Conservation (phyloP, 2,888 invertebrate species). For the Diadegma fenestrale region DNA sequence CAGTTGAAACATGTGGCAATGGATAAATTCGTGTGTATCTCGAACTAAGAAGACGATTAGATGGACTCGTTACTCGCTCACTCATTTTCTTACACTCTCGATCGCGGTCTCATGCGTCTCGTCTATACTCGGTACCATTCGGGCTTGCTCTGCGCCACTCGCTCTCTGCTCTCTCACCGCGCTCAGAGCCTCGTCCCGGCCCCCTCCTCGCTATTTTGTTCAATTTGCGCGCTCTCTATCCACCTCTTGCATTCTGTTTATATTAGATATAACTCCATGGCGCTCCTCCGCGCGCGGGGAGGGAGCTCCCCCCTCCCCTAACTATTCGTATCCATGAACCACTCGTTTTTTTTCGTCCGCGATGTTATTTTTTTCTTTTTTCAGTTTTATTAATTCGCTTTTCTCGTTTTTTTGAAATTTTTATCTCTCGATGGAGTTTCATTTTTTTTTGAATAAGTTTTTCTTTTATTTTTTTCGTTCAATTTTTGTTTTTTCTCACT, state of each 20-base stretch:
- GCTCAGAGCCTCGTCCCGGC: neutral
- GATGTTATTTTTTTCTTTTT: constrained; percentile 7
- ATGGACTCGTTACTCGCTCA: constrained; percentile 76
- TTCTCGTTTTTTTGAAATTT: constrained; percentile 48
- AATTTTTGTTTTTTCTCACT: neutral
- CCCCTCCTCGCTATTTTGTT: constrained; percentile 16
- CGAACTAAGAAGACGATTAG: constrained; percentile 81
- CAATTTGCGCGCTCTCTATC: constrained; percentile 65
- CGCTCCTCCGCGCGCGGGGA: constrained; percentile 50
- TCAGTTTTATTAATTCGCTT: constrained; percentile 49
- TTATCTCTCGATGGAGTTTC: constrained; percentile 35
- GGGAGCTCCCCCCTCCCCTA: constrained; percentile 46
- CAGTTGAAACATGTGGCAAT: constrained; percentile 81
- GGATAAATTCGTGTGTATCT: constrained; percentile 81
- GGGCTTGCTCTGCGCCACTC: constrained; percentile 6
- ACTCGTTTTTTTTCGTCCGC: constrained; percentile 54
- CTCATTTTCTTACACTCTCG: constrained; percentile 59
- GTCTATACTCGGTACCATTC: constrained; percentile 28
- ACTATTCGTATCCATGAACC: constrained; percentile 45
- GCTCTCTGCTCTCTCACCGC: constrained; percentile 9
- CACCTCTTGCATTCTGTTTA: constrained; percentile 68
- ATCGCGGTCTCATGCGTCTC: constrained; percentile 50
- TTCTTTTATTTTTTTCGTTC: constrained; percentile 45
- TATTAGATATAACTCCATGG: constrained; percentile 66
- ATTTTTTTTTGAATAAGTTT: constrained; percentile 47